Evolutionary conservation across 2,888 invertebrate genomes (phyloP).

Genomic region (Poecilus cupreus): DNA sequence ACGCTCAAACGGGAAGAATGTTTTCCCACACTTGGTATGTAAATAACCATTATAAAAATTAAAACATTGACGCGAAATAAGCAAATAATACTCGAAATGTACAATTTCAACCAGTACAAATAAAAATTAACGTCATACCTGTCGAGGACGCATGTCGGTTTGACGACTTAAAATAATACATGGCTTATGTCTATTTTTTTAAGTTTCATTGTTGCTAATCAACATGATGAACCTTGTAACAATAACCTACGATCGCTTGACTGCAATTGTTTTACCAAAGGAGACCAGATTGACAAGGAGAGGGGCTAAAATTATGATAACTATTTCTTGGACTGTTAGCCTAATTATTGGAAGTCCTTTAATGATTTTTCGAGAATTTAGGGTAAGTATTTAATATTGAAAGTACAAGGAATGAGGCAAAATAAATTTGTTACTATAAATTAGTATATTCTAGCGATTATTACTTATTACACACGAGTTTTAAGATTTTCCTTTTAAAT

Average conservation of each 20-base stretch:
- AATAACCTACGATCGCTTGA: conserved; percentile 88
- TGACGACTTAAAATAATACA: neutral
- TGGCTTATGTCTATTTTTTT: conserved; percentile 6
- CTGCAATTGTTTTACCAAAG: conserved; percentile 84
- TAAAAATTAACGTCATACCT: too few relatives aligned
- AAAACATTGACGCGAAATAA: too few relatives aligned
- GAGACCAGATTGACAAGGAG: conserved; percentile 81
- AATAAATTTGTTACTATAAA: too few relatives aligned
- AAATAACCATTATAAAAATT: too few relatives aligned
- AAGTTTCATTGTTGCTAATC: conserved; percentile 82
- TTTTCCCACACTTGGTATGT: too few relatives aligned
- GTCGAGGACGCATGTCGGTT: neutral
- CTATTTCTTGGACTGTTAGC: conserved; percentile 81
- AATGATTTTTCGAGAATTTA: conserved; percentile 78
- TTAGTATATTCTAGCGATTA: too few relatives aligned
- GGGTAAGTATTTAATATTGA: conserved; percentile 70
- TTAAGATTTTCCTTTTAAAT: too few relatives aligned
- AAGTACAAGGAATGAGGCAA: too few relatives aligned
- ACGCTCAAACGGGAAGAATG: too few relatives aligned
- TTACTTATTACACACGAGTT: too few relatives aligned
- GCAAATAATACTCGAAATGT: too few relatives aligned
- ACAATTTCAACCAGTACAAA: too few relatives aligned
- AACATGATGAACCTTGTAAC: conserved; percentile 86
- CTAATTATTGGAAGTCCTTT: conserved; percentile 80
- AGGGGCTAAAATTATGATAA: conserved; percentile 80